Base-by-base conservation (phyloP, 1,140 invertebrate genomes). In the Zaprionus ornatus region DNA sequence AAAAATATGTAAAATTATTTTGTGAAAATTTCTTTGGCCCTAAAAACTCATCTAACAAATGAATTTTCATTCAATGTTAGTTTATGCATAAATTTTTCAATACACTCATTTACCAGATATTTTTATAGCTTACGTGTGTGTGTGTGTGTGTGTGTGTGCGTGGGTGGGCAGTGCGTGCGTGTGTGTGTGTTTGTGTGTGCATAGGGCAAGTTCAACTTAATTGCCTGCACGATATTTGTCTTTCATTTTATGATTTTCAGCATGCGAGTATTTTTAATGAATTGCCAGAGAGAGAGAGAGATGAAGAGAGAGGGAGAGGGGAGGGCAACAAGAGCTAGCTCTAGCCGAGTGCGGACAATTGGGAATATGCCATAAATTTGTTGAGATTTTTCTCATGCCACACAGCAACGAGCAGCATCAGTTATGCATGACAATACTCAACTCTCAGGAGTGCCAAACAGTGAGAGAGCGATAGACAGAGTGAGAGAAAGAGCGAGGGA, bases 331-430 rank as follows among this genome's bases (percentile, higher is more conserved):
- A 45, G 40, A 45, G 40, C 40, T 45, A 3, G 15, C 7, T 45
- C 40, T 45, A 45, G 21, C 19, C 48, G 57, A 21, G 42, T 50
- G 37, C 35, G 69, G 56, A 66, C 77, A 69, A 72, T 77, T 82
- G 83, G 76, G 65, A 74, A 85, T 85, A 86, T 85, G 65, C 69
- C 67, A 86, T 79, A 86, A 77, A 74, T 68, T 80, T 80, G 66
- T 74, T 74, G 40, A 37, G 60, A 68, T 73, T 82, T 74, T 72
- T 57, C 57, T 27, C 61, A 57, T 75, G 59, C 54, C 54, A 60
- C 29, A 27, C 56, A 55, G 25, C 25, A 27, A 55, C 15, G 13
- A 15, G 52, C 29, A 25, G 15, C 52, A 55, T 55, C 52, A 55
- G 52, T 27, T 55, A 55, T 55, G 52, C 52, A 55, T 55, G 45